Evolutionary conservation across 2,113 vertebrate species (phyloP), one percentile per base, ranked within the genome.

Genomic region (Dicaeum eximium): DNA sequence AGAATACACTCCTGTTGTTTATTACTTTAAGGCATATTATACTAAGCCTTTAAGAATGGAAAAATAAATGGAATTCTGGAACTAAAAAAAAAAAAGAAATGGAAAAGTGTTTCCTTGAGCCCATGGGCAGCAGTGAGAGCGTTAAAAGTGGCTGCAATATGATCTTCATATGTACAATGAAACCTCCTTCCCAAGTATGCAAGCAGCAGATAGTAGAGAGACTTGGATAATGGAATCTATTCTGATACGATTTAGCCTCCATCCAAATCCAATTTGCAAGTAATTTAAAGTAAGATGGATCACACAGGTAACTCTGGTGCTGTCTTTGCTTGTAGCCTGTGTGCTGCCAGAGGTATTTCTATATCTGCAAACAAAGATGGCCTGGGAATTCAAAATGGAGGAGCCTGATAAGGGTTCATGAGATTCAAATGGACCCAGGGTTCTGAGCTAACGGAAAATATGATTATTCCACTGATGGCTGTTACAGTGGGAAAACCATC

Each of bases 231-330:
- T 71, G 57, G 87, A 69, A 74, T 91, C 58, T 77, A 61, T 90
- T 92, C 90, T 88, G 90, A 78, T 88, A 53, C 15, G 27, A 80
- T 92, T 93, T 95, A 77, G 90, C 64, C 50, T 77, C 83, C 82
- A 53, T 88, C 56, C 86, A 93, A 93, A 94, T 90, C 81, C 27
- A 91, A 62, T 88, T 92, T 90, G 42, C 58, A 62, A 91, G 71
- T 77, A 87, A 95, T 83, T 86, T 90, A 51, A 88, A 95, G 50
- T 80, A 48, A 91, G 82, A 83, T 22, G 74, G 79, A 90, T 85
- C 71, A 56, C 35, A 48, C 54, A 88, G 78, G 58, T 81, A 92
- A 35, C 80, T 60, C 69, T 65, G 31, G 25, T 67, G n/a, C 20
- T 86, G 47, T 60, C 51, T 91, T 44, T 56, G 28, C 71, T 48